A percentile compares a stretch with the other conserved stretches of the same genome.
phyloP scores from a whole-genome alignment of 1,140 invertebrate genomes.

The Zaprionus lachaisei region DNA sequence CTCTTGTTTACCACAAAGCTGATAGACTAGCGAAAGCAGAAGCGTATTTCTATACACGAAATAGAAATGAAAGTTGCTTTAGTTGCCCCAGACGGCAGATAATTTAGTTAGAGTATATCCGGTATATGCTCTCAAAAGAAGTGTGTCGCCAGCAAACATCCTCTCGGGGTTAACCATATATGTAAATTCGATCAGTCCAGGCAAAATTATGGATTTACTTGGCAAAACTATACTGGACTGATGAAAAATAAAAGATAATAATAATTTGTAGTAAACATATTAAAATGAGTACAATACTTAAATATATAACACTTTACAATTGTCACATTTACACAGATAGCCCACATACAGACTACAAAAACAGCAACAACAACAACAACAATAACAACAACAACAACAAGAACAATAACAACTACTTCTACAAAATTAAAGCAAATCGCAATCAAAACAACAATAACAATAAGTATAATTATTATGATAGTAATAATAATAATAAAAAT shows the following conservation, averaged over 20 bases:
- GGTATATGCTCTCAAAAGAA: too few relatives aligned
- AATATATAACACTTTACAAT: constrained; percentile 69
- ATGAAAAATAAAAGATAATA: background rate
- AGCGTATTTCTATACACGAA: too few relatives aligned
- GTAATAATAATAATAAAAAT: constrained; percentile 10
- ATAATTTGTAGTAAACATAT: background rate
- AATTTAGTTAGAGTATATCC: too few relatives aligned
- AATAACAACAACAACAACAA: constrained; percentile 54
- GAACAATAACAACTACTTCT: constrained; percentile 5
- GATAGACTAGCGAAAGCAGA: too few relatives aligned
- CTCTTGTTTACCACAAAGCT: too few relatives aligned
- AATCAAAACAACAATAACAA: constrained; percentile 16
- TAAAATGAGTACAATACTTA: background rate
- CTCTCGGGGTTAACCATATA: too few relatives aligned
- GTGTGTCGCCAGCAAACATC: too few relatives aligned
- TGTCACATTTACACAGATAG: constrained; percentile 79
- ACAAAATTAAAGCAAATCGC: constrained; percentile 6
- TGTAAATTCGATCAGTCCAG: too few relatives aligned
- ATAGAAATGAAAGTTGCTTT: too few relatives aligned
- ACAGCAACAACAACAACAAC: constrained; percentile 47
- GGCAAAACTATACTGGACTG: too few relatives aligned
- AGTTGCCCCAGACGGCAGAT: too few relatives aligned
- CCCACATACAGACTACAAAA: constrained; percentile 73
- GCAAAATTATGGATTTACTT: too few relatives aligned
- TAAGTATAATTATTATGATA: constrained; percentile 16